Base-by-base conservation (phyloP, 2,888 invertebrate genomes). In the Tachina grossa region DNA sequence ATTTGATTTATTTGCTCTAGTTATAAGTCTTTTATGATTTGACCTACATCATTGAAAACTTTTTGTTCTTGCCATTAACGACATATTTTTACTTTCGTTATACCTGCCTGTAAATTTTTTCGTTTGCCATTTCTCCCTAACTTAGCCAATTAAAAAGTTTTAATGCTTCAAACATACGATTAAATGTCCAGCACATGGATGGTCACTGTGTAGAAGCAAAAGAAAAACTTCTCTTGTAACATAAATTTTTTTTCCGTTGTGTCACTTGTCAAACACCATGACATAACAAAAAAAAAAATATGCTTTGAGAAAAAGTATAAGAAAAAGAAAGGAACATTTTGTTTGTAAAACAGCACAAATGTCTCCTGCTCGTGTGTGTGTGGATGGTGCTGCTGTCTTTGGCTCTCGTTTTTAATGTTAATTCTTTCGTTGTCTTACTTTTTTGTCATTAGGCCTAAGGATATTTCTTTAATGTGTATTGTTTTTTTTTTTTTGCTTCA, bases 401-500 rank as follows among this genome's bases (percentile, higher is more conserved):
- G 31, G 59, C 43, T 68, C 2, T 31, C 51, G 13, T 47, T 19
- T 31, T 31, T 6, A 31, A 31, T 57, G 16, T 68, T 68, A 9
- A 8, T 63, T 11, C 55, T 31, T 31, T 6, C 43, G 9, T 77
- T 77, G 22, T 0, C 41, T 59, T 72, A 13, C 5, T 53, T 45
- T 65, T 19, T 61, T 59, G 41, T n/a, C n/a, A 11, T 68, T 53
- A 55, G 16, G 82, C 85, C 82, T 82, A 68, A 69, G 81, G 85
- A 69, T 59, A 82, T 85, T 82, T 68, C 14, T 45, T 53, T 74
- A 85, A 78, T 74, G 51, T 74, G 53, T 77, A 66, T 69, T 68
- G 74, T 80, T 84, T 76, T 41, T 57, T 84, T 75, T 49, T 13
- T 31, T 75, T 65, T 41, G 3, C 22, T 65, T 69, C 55, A 22